phyloP scores from a whole-genome alignment of 1,140 invertebrate species.

The Hylaeus anthracinus region DNA sequence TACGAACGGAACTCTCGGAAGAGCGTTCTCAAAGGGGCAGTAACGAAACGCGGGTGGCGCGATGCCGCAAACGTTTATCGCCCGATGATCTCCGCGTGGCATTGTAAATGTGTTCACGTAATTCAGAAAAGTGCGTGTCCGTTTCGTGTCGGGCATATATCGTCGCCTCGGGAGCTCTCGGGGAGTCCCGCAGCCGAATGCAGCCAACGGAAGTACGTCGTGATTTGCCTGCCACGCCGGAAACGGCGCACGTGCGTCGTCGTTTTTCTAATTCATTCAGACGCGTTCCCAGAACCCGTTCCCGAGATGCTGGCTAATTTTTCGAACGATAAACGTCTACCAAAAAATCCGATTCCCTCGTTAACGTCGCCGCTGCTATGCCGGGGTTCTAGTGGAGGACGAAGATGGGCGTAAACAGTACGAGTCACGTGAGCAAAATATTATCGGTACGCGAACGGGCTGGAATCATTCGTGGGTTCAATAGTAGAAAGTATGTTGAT shows the following conservation, averaged over 20 bases:
- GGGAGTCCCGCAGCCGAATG: not conserved
- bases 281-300: slow-evolving; percentile 54
- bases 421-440: too few relatives aligned
- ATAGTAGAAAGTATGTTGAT: too few relatives aligned
- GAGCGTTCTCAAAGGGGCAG: slow-evolving; percentile 22
- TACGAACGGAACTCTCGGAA: slow-evolving; percentile 8
- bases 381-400: too few relatives aligned
- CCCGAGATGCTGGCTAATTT: slow-evolving; percentile 24
- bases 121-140: slow-evolving; percentile 61
- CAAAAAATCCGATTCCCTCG: not conserved
- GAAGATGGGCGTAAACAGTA: too few relatives aligned
- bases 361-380: too few relatives aligned
- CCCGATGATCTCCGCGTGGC: slow-evolving; percentile 29
- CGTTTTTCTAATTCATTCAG: slow-evolving; percentile 59
- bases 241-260: slow-evolving; percentile 65
- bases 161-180: not conserved
- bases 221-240: slow-evolving; percentile 60
- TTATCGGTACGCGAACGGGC: too few relatives aligned
- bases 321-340: slow-evolving; percentile 1
- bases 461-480: too few relatives aligned
- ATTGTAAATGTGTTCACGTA: slow-evolving; percentile 64
- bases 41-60: slow-evolving; percentile 41
- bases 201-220: slow-evolving; percentile 54
- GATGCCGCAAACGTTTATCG: slow-evolving; percentile 35
- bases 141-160: slow-evolving; percentile 55